A percentile compares a stretch with the other conserved stretches of the same genome.
phyloP scores from a whole-genome alignment of 2,888 invertebrate species.

The Tromatobia lineatoria region DNA sequence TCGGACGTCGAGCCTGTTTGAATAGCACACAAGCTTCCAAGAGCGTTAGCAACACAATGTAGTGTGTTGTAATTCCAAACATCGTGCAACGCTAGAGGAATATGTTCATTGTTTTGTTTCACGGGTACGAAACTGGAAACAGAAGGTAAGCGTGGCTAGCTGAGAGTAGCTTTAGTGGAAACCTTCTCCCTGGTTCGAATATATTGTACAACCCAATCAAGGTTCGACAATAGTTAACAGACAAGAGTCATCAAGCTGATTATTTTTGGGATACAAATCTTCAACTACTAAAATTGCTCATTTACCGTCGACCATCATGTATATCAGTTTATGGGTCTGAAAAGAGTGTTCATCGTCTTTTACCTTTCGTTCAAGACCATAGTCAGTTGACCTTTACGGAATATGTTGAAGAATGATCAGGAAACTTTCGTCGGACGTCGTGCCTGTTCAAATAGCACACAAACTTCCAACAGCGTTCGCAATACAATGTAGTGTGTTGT shows the following conservation, averaged over 20 bases:
- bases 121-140: background rate
- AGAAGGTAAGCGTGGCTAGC: background rate
- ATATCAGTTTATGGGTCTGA: background rate
- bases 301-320: background rate
- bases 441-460: too few species aligned
- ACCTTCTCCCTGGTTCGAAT: background rate
- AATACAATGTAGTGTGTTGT: too few species aligned
- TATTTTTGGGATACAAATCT: background rate
- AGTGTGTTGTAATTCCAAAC: constrained; percentile 13
- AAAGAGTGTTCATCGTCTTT: background rate
- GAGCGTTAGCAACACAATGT: constrained; percentile 17
- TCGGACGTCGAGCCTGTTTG: constrained; percentile 28
- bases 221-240: background rate
- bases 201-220: background rate
- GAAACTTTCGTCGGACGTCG: too few species aligned
- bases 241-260: background rate
- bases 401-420: background rate
- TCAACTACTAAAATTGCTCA: background rate
- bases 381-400: constrained; percentile 8
- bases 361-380: background rate
- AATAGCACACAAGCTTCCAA: constrained; percentile 30
- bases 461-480: too few species aligned
- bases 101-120: constrained; percentile 30
- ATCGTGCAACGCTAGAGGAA: constrained; percentile 1
- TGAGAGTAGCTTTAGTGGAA: background rate